Evolutionary conservation across 2,113 vertebrate genomes (phyloP).

Genomic region (Chiloscyllium plagiosum): DNA sequence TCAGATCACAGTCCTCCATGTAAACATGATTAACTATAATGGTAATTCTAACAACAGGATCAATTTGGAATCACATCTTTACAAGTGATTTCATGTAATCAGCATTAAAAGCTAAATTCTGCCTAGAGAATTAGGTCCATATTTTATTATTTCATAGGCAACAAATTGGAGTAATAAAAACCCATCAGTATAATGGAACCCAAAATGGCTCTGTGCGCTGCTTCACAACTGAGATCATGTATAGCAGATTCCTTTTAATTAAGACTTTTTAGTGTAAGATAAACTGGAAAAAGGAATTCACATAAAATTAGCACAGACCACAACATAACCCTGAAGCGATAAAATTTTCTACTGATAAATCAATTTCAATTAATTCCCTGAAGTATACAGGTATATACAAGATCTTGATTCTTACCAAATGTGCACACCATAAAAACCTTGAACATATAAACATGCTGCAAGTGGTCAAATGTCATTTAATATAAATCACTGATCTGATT

Average conservation of each 20-base stretch:
- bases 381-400: not conserved
- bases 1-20: not conserved
- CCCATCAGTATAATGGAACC: not conserved
- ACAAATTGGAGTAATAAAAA: not conserved
- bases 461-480: too few species aligned
- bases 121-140: not conserved
- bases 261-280: not conserved
- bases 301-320: not conserved
- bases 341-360: not conserved
- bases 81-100: conserved; percentile 1
- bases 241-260: not conserved
- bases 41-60: not conserved
- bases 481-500: too few species aligned
- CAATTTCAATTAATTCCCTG: not conserved
- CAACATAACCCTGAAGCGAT: not conserved
- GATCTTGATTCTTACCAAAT: not conserved
- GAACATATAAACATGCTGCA: too few species aligned
- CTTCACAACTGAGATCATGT: not conserved
- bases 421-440: not conserved
- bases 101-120: conserved; percentile 8
- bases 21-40: not conserved
- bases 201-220: not conserved
- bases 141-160: not conserved
- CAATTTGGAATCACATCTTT: conserved; percentile 10
- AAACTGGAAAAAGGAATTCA: not conserved